Evolutionary conservation across 2,113 vertebrate species (phyloP).

Genomic region (Chitala chitala): DNA sequence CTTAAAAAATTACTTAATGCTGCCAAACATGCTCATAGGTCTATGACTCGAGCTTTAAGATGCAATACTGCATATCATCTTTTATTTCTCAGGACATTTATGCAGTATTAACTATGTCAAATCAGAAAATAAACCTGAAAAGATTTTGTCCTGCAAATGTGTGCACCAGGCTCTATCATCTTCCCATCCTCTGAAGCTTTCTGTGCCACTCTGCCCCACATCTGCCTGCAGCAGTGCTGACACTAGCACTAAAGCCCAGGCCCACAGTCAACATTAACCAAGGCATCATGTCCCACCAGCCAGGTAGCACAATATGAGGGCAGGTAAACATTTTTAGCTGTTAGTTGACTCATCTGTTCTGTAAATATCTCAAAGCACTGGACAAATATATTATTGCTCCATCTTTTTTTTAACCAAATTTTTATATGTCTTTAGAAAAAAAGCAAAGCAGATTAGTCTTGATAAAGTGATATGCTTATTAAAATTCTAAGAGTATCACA

Average conservation of each 20-base stretch:
- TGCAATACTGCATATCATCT: background rate
- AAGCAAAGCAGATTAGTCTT: no score
- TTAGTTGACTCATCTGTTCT: no score
- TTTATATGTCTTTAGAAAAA: no score
- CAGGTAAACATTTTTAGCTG: no score
- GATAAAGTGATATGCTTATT: no score
- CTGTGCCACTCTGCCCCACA: background rate
- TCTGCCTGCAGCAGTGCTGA: background rate
- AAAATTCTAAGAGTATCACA: no score
- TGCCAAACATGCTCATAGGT: no score
- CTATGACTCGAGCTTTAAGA: no score
- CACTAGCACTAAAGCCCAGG: background rate
- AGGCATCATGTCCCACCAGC: background rate
- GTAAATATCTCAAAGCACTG: background rate
- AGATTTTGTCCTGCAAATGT: background rate
- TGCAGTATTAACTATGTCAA: background rate
- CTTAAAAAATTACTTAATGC: no score
- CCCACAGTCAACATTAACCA: background rate
- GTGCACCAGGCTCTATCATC: background rate
- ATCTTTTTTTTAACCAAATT: no score
- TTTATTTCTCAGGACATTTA: background rate
- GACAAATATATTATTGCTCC: no score
- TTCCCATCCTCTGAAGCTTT: background rate
- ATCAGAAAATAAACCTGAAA: background rate
- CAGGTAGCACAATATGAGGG: background rate